Evolutionary conservation across 1,140 invertebrate species (phyloP).

Genomic region (Bombus soroeensis): DNA sequence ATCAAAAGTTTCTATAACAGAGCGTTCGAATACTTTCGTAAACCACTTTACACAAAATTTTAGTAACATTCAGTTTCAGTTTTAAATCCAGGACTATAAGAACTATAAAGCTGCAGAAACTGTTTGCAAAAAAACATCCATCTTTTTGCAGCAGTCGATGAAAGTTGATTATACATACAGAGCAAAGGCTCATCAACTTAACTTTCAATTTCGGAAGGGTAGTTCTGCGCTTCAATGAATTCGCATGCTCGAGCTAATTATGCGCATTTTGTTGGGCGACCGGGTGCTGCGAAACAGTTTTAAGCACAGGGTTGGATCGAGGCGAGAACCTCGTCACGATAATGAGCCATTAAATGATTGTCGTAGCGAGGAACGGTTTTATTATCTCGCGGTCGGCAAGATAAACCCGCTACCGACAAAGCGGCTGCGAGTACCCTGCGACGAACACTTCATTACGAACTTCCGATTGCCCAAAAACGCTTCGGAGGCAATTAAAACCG

Average conservation of each 20-base stretch:
- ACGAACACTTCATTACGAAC: constrained; percentile 70
- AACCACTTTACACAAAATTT: too few species aligned
- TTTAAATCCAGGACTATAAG: too few species aligned
- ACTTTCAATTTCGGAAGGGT: constrained; percentile 45
- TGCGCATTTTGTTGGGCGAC: constrained; percentile 40
- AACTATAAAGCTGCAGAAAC: too few species aligned
- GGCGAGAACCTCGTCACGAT: constrained; percentile 61
- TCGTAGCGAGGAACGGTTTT: constrained; percentile 63
- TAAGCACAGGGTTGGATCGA: not conserved
- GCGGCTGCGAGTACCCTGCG: constrained; percentile 40
- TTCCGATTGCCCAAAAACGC: constrained; percentile 63
- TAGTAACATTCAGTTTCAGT: too few species aligned
- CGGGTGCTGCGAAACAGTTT: not conserved
- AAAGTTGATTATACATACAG: constrained; percentile 34
- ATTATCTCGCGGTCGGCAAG: constrained; percentile 60
- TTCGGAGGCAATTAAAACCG: constrained; percentile 60
- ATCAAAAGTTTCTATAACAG: too few species aligned
- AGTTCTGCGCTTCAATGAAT: constrained; percentile 53
- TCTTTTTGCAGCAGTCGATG: constrained; percentile 2
- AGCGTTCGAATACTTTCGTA: too few species aligned
- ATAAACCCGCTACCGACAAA: constrained; percentile 58
- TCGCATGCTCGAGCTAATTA: constrained; percentile 64
- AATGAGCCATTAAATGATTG: constrained; percentile 73
- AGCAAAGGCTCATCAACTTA: constrained; percentile 51
- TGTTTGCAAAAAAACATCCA: too few species aligned